Evolutionary conservation across 2,888 invertebrate species (phyloP), one percentile per base, ranked within the genome.

Genomic region (Melinaea marsaeus): DNA sequence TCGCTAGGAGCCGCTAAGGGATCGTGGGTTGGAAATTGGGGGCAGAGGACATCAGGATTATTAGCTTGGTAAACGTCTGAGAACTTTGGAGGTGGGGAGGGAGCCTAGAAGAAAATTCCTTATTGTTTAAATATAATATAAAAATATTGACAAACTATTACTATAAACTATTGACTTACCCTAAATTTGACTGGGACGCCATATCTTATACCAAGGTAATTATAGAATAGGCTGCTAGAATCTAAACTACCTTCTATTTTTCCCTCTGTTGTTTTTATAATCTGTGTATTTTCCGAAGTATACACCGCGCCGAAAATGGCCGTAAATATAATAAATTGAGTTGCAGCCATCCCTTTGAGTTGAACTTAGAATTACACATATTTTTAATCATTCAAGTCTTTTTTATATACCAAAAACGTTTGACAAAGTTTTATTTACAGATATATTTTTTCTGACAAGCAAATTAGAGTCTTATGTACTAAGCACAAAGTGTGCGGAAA

Each of bases 201-300:
- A 72, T 90, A 90, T 73, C 83, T 69, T 4, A 90, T 81, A 5
- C 86, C 89, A 63, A 85, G 75, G 71, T 81, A 90, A 65, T 90
- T 87, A 67, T 86, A 88, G 69, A 81, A 88, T 9, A 81, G 58
- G 37, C 79, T 85, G 68, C 79, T 86, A 0, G 71, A 45, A 0
- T 84, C 75, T 58, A 90, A 76, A 68, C 67, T 75, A 0, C 90
- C 90, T 68, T 89, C 85, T 0, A 90, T 77, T 70, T 81, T 79
- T 0, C 90, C 90, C 56, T 89, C 83, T 32, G 80, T 80, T 0
- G 89, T 90, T 3, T 73, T 71, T 1, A 89, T 83, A 48, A 84
- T 75, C 65, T 78, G 79, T 0, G 74, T 77, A 47, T 75, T 75
- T n/a, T 80, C 77, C 35, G 76, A 71, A 46, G 80, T 67, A 55